Evolutionary conservation across 2,797 vertebrate genomes (phyloP).

Genomic region (Rhynchotus rufescens): DNA sequence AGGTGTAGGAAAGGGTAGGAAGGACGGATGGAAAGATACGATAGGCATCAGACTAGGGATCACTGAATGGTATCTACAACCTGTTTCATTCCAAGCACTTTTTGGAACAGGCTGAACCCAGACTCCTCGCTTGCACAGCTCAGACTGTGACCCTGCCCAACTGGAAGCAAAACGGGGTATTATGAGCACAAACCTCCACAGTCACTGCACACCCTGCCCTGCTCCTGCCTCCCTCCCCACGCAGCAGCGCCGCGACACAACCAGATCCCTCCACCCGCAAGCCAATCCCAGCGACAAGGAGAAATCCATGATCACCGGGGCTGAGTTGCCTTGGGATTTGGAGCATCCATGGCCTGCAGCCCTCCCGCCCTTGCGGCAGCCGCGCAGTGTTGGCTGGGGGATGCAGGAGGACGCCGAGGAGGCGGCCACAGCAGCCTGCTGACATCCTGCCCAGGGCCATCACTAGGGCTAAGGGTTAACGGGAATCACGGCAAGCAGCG

Average conservation of each 20-base stretch:
- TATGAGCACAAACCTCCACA: not conserved
- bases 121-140: not conserved
- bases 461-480: conserved; percentile 40
- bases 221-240: too few species aligned
- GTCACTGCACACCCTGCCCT: not conserved
- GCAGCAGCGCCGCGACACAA: not conserved
- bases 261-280: not conserved
- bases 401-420: not conserved
- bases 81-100: not conserved
- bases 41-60: not conserved
- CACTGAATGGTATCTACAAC: not conserved
- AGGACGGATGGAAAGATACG: not conserved
- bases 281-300: not conserved
- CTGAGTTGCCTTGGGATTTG: not conserved
- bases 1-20: accelerated
- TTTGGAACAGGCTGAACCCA: not conserved
- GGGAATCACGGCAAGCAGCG: not conserved
- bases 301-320: not conserved
- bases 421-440: not conserved
- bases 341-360: not conserved
- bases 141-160: not conserved
- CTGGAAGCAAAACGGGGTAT: not conserved
- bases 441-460: not conserved
- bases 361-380: not conserved
- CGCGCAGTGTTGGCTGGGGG: not conserved